phyloP scores from a whole-genome alignment of 2,797 vertebrate species.

The Esox lucius region DNA sequence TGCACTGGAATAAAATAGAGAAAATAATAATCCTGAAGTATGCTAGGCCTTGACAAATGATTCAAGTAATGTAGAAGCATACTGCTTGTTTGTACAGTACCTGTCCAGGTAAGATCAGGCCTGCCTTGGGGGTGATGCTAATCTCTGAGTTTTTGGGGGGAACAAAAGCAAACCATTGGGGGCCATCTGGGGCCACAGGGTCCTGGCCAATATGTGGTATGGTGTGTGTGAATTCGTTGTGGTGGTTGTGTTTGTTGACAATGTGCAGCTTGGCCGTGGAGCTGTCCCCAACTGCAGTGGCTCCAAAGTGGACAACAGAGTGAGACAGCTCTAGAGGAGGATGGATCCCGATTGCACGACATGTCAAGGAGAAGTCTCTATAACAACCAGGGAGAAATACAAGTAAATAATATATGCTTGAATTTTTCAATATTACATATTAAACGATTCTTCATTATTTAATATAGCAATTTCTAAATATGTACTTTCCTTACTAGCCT shows the following conservation, averaged over 20 bases:
- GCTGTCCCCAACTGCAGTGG: conserved; percentile 78
- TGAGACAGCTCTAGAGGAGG: conserved; percentile 88
- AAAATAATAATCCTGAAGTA: not conserved
- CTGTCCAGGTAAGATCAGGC: conserved; percentile 85
- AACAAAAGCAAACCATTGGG: conserved; percentile 82
- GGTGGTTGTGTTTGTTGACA: conserved; percentile 63
- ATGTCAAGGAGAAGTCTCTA: conserved; percentile 85
- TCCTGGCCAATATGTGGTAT: conserved; percentile 52
- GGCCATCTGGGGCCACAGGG: conserved; percentile 52
- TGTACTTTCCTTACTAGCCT: too few species aligned
- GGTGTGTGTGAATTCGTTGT: conserved; percentile 54
- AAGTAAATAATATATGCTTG: not conserved
- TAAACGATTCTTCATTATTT: too few species aligned
- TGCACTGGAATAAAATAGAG: not conserved
- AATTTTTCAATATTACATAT: too few species aligned
- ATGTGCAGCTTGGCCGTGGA: conserved; percentile 78
- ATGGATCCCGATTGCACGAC: conserved; percentile 80
- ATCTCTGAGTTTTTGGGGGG: conserved; percentile 74
- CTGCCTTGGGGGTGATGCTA: conserved; percentile 78
- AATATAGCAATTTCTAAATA: too few species aligned
- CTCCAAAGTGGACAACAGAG: conserved; percentile 82
- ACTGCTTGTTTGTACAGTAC: conserved; percentile 55
- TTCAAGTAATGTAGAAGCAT: not conserved
- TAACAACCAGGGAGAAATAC: not conserved
- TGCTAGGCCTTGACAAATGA: not conserved